These are phyloP conservation scores for Brachypodius melanocephalos DNA, from an alignment of 2,113 vertebrate genomes.

Conservation along the genomic window DNA sequence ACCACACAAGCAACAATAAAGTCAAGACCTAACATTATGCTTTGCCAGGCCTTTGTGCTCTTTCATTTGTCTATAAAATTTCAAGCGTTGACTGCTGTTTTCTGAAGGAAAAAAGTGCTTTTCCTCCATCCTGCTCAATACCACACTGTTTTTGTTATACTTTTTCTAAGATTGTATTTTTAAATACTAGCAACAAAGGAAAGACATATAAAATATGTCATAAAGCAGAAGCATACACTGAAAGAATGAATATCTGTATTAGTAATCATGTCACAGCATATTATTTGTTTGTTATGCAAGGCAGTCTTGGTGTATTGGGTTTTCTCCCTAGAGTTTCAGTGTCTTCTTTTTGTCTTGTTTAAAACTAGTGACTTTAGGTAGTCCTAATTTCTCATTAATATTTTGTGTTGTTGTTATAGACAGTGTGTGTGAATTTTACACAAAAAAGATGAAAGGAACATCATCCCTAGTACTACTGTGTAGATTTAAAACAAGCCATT, in stretches of 20 bases:
- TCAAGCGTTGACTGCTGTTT: neutral
- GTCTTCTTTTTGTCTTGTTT: neutral
- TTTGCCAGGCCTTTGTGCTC: neutral
- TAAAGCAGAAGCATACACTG: neutral
- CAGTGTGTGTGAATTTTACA: neutral
- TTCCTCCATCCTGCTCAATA: neutral
- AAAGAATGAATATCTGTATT: neutral
- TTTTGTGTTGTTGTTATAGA: neutral
- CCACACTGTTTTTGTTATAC: neutral
- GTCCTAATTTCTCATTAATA: neutral
- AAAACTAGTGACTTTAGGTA: neutral
- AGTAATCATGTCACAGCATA: neutral
- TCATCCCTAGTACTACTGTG: neutral
- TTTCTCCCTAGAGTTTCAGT: neutral
- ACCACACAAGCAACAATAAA: neutral
- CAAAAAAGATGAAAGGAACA: neutral
- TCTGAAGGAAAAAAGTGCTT: neutral
- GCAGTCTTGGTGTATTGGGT: neutral
- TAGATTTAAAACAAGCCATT: neutral
- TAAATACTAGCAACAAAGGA: neutral
- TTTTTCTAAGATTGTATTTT: neutral
- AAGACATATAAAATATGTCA: neutral
- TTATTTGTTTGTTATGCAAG: neutral
- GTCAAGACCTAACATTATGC: neutral
- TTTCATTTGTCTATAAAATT: neutral